Conservation (phyloP, 1,140 invertebrate species). For the Drosophila bipectinata region DNA sequence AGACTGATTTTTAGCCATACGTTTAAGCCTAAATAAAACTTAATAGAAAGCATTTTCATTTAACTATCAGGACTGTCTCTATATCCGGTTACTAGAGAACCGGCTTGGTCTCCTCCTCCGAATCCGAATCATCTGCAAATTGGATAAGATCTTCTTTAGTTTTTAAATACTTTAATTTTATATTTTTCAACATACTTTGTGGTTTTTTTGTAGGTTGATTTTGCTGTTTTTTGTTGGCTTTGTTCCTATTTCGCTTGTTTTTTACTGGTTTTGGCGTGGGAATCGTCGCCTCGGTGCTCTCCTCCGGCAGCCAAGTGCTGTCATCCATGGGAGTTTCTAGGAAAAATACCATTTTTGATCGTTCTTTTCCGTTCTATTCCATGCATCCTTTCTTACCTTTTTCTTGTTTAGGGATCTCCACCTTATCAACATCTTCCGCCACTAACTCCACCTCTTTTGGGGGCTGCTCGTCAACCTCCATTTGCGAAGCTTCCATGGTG, state of each 20-base stretch:
- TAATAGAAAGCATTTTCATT: conserved; percentile 38
- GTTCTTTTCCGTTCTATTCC: too few species aligned
- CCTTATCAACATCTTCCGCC: not conserved
- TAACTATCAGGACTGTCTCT: conserved; percentile 14
- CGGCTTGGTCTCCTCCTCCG: conserved; percentile 59
- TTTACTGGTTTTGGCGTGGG: conserved; percentile 23
- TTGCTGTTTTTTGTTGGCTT: not conserved
- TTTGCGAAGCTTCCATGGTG: not conserved
- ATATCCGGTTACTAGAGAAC: conserved; percentile 31
- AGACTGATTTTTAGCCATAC: conserved; percentile 47
- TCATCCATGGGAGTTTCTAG: conserved; percentile 21
- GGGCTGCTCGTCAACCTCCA: conserved; percentile 8
- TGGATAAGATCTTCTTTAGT: conserved; percentile 8
- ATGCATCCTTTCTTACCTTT: not conserved
- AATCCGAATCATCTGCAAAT: conserved; percentile 60
- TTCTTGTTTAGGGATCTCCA: not conserved
- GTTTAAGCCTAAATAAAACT: conserved; percentile 40
- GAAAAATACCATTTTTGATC: not conserved
- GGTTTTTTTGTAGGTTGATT: conserved; percentile 16
- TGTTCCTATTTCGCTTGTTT: conserved; percentile 36
- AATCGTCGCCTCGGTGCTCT: not conserved
- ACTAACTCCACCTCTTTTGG: not conserved
- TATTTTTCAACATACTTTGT: not conserved
- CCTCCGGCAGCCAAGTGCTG: conserved; percentile 43
- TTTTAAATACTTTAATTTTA: not conserved